Evolutionary conservation across 1,140 invertebrate species (phyloP), one percentile per base, ranked within the genome.

Genomic region (Trialeurodes vaporariorum): DNA sequence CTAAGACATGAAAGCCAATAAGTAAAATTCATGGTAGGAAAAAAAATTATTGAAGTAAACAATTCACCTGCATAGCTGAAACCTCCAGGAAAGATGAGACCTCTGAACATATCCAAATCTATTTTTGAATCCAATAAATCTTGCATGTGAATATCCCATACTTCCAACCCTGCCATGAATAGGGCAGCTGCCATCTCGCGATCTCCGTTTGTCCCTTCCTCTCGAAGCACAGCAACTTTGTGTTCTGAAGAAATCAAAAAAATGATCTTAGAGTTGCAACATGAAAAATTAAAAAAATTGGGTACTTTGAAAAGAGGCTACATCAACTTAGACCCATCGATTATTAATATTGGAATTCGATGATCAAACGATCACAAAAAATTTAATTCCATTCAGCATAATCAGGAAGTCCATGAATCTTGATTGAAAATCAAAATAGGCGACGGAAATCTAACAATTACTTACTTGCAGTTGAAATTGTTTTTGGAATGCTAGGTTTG

Each of bases 151-250:
- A 97, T 84, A 78, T 98, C 94, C 81, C 89, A 93, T 5, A 93
- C 90, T 75, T 93, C 87, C 77, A 98, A 99, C 65, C 94, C 93
- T 24, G 91, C 93, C 80, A 90, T 84, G 69, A 89, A 81, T n/a
- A 98, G 83, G 13, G 92, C 87, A n/a, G 93, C 93, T 12, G 91
- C 90, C 96, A 99, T 98, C 83, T 98, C 96, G 66, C 96, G 81
- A 76, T 98, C 96, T 58, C 96, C 95, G 76, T 99, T 99, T 27
- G 86, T 91, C 71, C 96, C 96, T 87, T 99, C 96, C 81, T 99
- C 96, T 61, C 96, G 81, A 27, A 98, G 81, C 0, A 98, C 92
- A 12, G 94, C 96, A 1, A 98, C 93, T 68, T 80, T 83, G 11
- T 90, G 81, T 24, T 80, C 77, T 72, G 77, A 65, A 69, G 69